Base-by-base conservation (phyloP, 2,113 vertebrate species). In the Dolichallabes microphthalmus region DNA sequence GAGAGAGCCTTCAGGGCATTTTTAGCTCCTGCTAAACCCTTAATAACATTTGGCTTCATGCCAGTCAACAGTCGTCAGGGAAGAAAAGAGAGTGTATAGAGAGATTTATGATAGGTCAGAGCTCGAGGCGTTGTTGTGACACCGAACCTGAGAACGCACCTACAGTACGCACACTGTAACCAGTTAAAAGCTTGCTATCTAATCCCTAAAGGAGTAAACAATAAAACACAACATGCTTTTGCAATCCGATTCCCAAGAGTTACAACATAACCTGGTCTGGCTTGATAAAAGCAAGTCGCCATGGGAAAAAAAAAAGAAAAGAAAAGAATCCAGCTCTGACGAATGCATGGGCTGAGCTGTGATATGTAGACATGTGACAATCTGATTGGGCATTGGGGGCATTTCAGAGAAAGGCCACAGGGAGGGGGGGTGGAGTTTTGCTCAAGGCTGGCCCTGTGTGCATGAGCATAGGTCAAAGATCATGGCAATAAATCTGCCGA, bases 381-480 rank as follows among this genome's bases (percentile, higher is more conserved):
- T 71, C 69, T 55, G 39, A 75, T 76, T 76, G 79, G 69, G 13
- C n/a, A 25, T 27, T 9, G n/a, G 64, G 75, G 45, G 32, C n/a
- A 53, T 82, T 86, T 86, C 85, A 76, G 85, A 81, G 77, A 85
- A 80, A 52, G 27, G 68, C 68, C 78, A 25, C 13, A 14, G 45
- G 69, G 68, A 60, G 82, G 50, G 17, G 66, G 77, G 85, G 64
- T 9, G 19, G 68, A 45, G 55, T 53, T 53, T 45, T 75, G 30
- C 30, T 39, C 45, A 88, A 83, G 61, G 78, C 55, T 55, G 52
- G 45, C 81, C 71, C 69, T 61, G 82, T 74, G 76, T 74, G 74
- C 74, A 84, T 80, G 74, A 45, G 32, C 75, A 74, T 85, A 82
- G 90, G 86, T 83, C 64, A 85, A 77, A 84, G 85, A 52, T 86